phyloP scores from a whole-genome alignment of 2,113 vertebrate genomes.

The Tachysurus fulvidraco region DNA sequence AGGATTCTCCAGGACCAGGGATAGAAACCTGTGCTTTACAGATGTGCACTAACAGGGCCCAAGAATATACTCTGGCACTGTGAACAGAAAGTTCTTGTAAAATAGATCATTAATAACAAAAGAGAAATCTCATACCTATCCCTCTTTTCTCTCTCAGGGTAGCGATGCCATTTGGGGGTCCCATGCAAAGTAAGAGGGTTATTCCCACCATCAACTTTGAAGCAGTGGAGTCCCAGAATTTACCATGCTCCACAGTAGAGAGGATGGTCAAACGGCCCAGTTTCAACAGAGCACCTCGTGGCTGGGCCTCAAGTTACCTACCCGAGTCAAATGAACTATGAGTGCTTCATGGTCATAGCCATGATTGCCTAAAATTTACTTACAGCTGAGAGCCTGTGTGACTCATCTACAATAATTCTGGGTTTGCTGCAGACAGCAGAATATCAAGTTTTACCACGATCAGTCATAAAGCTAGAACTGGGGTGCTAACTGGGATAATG shows the following conservation, averaged over 20 bases:
- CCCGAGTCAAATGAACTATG: conserved; percentile 90
- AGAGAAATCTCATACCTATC: not conserved
- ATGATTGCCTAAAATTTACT: not conserved
- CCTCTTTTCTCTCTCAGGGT: conserved; percentile 71
- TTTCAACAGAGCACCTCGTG: conserved; percentile 88
- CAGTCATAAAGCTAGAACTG: not conserved
- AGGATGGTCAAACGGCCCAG: conserved; percentile 77
- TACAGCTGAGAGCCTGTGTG: conserved; percentile 53
- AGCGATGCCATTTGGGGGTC: conserved; percentile 81
- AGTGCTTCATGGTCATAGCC: conserved; percentile 36
- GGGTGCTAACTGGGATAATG: not conserved
- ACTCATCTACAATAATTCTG: not conserved
- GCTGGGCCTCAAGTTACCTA: conserved; percentile 76
- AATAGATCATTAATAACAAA: conserved; percentile 9
- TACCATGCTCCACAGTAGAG: conserved; percentile 68
- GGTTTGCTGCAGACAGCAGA: conserved; percentile 9
- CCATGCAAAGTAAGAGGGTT: conserved; percentile 64
- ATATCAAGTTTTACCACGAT: not conserved
- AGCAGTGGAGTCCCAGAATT: conserved; percentile 63
- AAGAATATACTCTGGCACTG: not conserved
- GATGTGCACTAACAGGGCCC: not conserved
- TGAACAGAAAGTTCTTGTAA: not conserved
- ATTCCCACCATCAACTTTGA: conserved; percentile 67
- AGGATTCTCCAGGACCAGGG: not conserved
- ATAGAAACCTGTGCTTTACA: not conserved